Conservation (phyloP, 2,888 invertebrate genomes). For the Glaucopsyche alexis region DNA sequence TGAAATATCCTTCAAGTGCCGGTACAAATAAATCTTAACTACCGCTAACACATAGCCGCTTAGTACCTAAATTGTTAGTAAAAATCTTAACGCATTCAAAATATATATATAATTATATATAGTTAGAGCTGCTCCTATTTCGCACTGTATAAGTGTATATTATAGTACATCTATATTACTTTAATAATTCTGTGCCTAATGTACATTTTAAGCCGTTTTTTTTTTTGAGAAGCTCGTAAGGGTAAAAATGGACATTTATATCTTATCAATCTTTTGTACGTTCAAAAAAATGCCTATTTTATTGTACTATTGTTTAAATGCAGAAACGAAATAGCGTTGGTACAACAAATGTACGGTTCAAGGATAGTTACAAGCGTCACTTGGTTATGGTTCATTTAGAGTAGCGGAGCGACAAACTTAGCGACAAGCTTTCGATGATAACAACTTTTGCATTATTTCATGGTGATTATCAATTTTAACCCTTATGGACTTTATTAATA, state of each 20-base stretch:
- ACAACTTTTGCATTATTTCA: not conserved
- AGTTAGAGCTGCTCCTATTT: conserved; percentile 68
- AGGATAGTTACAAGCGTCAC: conserved; percentile 30
- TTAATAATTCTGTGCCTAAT: conserved; percentile 76
- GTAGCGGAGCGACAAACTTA: conserved; percentile 19
- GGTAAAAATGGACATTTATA: conserved; percentile 61
- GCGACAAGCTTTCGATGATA: not conserved
- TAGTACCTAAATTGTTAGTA: conserved; percentile 75
- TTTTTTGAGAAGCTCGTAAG: conserved; percentile 71
- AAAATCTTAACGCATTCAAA: conserved; percentile 78
- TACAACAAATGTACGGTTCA: conserved; percentile 5
- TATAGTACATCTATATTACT: conserved; percentile 67
- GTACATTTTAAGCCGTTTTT: conserved; percentile 75
- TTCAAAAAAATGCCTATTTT: conserved; percentile 47
- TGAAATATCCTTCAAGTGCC: conserved; percentile 38
- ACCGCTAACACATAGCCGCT: conserved; percentile 63
- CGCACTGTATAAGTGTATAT: conserved; percentile 72
- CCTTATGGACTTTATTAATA: not conserved
- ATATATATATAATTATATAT: conserved; percentile 73
- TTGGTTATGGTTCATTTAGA: conserved; percentile 19
- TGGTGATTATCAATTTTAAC: not conserved
- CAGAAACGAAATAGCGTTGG: conserved; percentile 28
- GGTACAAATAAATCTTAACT: conserved; percentile 48
- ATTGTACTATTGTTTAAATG: conserved; percentile 46
- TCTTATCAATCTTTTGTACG: conserved; percentile 30